These are phyloP conservation scores for Hippocampus abdominalis DNA, from an alignment of 2,113 vertebrate genomes.

Conservation along the genomic window DNA sequence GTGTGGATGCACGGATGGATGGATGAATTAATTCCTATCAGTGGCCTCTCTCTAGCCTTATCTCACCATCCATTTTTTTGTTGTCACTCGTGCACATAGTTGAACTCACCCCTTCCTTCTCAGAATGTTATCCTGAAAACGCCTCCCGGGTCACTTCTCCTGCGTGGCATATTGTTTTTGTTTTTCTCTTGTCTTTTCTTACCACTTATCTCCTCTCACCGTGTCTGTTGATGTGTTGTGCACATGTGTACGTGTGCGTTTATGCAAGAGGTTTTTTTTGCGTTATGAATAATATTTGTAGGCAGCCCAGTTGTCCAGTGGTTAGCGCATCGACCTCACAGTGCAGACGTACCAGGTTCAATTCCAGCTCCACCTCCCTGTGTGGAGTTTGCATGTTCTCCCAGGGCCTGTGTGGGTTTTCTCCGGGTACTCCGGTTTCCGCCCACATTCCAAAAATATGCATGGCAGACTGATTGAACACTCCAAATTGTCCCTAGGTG, in stretches of 20 bases:
- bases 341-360: no score
- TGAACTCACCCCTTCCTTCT: background rate
- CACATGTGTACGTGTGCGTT: background rate
- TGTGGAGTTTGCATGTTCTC: no score
- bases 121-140: slow-evolving; percentile 24
- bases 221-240: slow-evolving; percentile 7
- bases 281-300: background rate
- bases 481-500: no score
- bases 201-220: background rate
- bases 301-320: no score
- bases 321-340: no score
- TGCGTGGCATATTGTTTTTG: slow-evolving; percentile 9
- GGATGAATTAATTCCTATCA: background rate
- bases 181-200: background rate
- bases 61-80: background rate
- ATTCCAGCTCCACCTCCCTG: no score
- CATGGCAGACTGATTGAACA: no score
- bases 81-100: background rate
- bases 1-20: background rate
- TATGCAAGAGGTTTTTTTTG: background rate
- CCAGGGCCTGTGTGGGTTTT: no score
- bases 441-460: no score
- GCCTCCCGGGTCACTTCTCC: slow-evolving; percentile 25
- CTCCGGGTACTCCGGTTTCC: no score
- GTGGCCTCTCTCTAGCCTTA: slow-evolving; percentile 1